Evolutionary conservation across 2,797 vertebrate species (phyloP).

Genomic region (Ctenopoma kingsleyae): DNA sequence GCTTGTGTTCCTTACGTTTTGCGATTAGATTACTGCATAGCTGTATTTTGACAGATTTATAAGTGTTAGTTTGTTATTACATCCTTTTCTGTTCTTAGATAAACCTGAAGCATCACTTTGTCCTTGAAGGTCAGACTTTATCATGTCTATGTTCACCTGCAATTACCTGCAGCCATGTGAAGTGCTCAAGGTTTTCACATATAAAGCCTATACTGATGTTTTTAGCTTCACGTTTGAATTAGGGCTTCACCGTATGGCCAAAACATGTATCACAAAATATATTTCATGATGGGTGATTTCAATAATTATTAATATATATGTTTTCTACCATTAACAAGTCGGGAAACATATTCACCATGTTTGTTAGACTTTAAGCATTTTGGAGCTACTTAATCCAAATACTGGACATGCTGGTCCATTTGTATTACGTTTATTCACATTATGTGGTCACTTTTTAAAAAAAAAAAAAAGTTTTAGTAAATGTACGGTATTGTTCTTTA

Average conservation of each 20-base stretch:
- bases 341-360: too few relatives aligned
- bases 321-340: too few relatives aligned
- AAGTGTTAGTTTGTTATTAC: constrained; percentile 16
- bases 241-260: background rate
- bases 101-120: constrained; percentile 32
- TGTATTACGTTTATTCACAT: too few relatives aligned
- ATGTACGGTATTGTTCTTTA: too few relatives aligned
- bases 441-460: too few relatives aligned
- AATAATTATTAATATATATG: background rate
- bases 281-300: background rate
- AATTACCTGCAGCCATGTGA: constrained; percentile 17
- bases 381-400: too few relatives aligned
- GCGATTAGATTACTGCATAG: constrained; percentile 33
- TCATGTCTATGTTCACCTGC: constrained; percentile 28
- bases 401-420: too few relatives aligned
- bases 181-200: constrained; percentile 7
- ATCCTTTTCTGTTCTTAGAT: constrained; percentile 16
- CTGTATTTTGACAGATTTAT: constrained; percentile 16
- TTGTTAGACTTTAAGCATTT: too few relatives aligned
- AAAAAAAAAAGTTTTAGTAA: too few relatives aligned
- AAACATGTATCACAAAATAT: too few relatives aligned
- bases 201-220: constrained; percentile 15
- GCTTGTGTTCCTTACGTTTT: constrained; percentile 31
- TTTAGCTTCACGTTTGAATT: constrained; percentile 23
- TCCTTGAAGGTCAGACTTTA: constrained; percentile 30